Base-by-base conservation (phyloP, 2,888 invertebrate species). In the Drosophila buzzatii region DNA sequence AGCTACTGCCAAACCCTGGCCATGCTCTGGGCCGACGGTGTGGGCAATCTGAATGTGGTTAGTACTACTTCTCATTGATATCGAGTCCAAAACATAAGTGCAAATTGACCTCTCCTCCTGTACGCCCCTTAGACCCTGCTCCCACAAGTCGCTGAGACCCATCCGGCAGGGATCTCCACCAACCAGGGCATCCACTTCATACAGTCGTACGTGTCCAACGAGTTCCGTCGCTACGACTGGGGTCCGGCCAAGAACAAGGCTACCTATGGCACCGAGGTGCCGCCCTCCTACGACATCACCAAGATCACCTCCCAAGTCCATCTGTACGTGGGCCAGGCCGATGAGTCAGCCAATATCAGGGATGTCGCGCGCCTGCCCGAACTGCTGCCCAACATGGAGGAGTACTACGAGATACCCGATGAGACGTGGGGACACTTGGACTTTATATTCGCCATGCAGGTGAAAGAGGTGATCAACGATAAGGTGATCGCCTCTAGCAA, bases 131-230 rank as follows among this genome's bases (percentile, higher is more conserved):
- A 91, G 84, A 91, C 91, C 0, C 70, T 91, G 0, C 70, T 91
- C 2, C 85, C 91, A 0, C 81, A 79, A 61, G 62, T 92, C 12
- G 86, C 81, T 0, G 91, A 92, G 65, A 91, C 91, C 0, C 92
- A 91, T 81, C 92, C 91, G 0, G 91, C 92, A 27, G 91, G 91
- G 2, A 79, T 91, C n/a, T 91, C 91, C 6, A 79, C 89, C 6
- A 89, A 92, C 42, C 91, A 92, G 62, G 82, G 81, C 12, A 92
- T 91, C 33, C 91, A 92, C 44, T 91, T 70, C 53, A 73, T 92
- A 0, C 91, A 91, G 52, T 80, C 79, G 5, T 68, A 79, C 16
- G 76, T 75, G 0, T 81, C 89, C 0, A 84, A 86, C 27, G 79
- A 82, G 0, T 91, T 91, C 64, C 74, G 91, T 5, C 76, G 52